Percentiles rank a stretch among this genome's conserved stretches.
These are phyloP conservation scores for Crematogaster levior DNA, from an alignment of 2,888 invertebrate species.

Conservation along the genomic window DNA sequence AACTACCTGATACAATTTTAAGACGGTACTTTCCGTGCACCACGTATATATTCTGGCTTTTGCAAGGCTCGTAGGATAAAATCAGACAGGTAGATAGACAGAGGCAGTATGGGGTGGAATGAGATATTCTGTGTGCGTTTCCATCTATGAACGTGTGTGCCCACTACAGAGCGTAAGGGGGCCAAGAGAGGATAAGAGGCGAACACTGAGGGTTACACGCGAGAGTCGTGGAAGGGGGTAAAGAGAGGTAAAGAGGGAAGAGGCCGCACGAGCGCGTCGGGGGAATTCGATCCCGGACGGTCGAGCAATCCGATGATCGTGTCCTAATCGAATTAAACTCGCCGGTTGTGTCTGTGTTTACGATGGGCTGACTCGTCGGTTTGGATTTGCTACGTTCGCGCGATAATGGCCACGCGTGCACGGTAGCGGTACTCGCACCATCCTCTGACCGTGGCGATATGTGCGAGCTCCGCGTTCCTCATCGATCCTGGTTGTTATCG, in stretches of 20 bases:
- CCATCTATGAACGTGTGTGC: conserved; percentile 2
- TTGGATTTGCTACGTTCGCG: conserved; percentile 70
- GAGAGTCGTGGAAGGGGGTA: conserved; percentile 12
- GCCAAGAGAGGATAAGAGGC: conserved; percentile 24
- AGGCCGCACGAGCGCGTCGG: conserved; percentile 38
- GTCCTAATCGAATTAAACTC: conserved; percentile 75
- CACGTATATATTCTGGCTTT: conserved; percentile 3
- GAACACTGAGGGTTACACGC: conserved; percentile 37
- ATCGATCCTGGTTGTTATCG: conserved; percentile 62
- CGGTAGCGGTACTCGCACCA: conserved; percentile 26
- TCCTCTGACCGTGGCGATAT: conserved; percentile 44
- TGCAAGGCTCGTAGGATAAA: conserved; percentile 27
- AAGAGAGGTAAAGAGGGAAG: conserved; percentile 37
- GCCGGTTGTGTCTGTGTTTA: conserved; percentile 68
- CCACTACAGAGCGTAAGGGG: conserved; percentile 5
- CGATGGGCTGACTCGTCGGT: conserved; percentile 75
- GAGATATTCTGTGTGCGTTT: conserved; percentile 22
- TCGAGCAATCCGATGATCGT: conserved; percentile 75
- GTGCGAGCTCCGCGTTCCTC: conserved; percentile 52
- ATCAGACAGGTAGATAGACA: conserved; percentile 38
- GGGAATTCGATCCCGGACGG: conserved; percentile 70
- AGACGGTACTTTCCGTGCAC: conserved; percentile 15
- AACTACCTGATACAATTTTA: conserved; percentile 6
- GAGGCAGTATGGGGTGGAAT: neutral
- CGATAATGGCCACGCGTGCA: conserved; percentile 67